phyloP scores from a whole-genome alignment of 1,140 invertebrate genomes.

The Nasonia giraulti region DNA sequence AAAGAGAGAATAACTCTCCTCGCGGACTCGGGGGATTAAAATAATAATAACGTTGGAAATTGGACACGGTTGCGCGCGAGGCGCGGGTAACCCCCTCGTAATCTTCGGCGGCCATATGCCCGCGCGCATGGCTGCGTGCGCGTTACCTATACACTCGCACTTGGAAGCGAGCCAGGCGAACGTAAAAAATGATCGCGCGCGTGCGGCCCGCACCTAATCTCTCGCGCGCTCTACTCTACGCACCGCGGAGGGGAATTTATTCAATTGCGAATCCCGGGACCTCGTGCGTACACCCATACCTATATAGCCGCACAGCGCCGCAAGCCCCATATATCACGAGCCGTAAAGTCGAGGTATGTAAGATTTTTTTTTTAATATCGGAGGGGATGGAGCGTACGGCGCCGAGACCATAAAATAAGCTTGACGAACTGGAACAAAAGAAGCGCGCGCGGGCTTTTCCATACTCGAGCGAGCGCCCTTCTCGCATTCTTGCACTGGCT shows the following conservation, averaged over 20 bases:
- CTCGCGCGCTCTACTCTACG: conserved; percentile 16
- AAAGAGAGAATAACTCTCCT: not conserved
- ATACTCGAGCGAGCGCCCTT: not conserved
- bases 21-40: conserved; percentile 56
- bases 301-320: not conserved
- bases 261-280: conserved; percentile 61
- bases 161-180: conserved; percentile 66
- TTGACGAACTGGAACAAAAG: conserved; percentile 26
- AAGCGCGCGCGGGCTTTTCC: conserved; percentile 2
- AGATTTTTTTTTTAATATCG: conserved; percentile 18
- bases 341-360: not conserved
- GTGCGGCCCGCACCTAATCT: conserved; percentile 59
- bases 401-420: conserved; percentile 16
- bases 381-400: conserved; percentile 16
- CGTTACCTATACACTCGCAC: not conserved
- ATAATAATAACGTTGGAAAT: conserved; percentile 70
- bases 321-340: conserved; percentile 22
- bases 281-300: not conserved
- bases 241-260: conserved; percentile 60
- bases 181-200: conserved; percentile 63
- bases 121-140: conserved; percentile 28
- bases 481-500: not conserved
- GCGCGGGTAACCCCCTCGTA: conserved; percentile 59
- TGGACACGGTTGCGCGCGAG: conserved; percentile 62
- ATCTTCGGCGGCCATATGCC: conserved; percentile 64